A percentile compares a stretch with the other conserved stretches of the same genome.
These are phyloP conservation scores for Glaucidium brasilianum DNA, from an alignment of 2,113 vertebrate species.

Conservation along the genomic window DNA sequence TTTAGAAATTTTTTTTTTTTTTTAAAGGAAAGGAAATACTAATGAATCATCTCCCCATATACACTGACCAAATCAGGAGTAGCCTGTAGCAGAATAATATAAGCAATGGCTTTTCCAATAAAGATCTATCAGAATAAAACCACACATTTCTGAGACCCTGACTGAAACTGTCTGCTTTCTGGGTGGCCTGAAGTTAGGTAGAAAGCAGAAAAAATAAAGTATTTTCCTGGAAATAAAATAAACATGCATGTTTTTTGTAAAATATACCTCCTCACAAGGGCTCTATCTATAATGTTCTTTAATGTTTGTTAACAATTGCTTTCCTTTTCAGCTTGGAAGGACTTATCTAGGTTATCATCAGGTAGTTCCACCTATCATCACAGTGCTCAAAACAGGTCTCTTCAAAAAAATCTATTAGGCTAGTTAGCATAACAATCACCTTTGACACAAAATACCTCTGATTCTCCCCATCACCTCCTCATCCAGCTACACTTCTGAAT, in stretches of 20 bases:
- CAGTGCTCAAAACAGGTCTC: not conserved
- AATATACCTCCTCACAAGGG: not conserved
- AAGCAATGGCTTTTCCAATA: not conserved
- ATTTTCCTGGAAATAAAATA: not conserved
- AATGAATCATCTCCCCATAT: not conserved
- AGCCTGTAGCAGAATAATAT: not conserved
- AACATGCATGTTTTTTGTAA: not conserved
- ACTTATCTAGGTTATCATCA: not conserved
- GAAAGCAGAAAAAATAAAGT: not conserved
- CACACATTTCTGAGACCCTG: not conserved
- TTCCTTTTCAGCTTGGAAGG: not conserved
- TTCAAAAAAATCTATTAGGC: not conserved
- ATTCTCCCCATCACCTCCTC: fast-evolving
- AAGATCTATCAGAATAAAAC: not conserved
- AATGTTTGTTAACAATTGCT: not conserved
- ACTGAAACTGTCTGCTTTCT: not conserved
- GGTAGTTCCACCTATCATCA: not conserved
- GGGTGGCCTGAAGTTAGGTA: not conserved
- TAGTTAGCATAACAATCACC: not conserved
- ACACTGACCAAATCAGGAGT: not conserved
- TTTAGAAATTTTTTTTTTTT: not conserved
- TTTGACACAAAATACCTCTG: not conserved
- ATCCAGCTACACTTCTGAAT: not conserved
- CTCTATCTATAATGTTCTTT: not conserved
- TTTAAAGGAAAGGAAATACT: not conserved